Evolutionary conservation across 2,888 invertebrate genomes (phyloP).

Genomic region (Metellina segmentata): DNA sequence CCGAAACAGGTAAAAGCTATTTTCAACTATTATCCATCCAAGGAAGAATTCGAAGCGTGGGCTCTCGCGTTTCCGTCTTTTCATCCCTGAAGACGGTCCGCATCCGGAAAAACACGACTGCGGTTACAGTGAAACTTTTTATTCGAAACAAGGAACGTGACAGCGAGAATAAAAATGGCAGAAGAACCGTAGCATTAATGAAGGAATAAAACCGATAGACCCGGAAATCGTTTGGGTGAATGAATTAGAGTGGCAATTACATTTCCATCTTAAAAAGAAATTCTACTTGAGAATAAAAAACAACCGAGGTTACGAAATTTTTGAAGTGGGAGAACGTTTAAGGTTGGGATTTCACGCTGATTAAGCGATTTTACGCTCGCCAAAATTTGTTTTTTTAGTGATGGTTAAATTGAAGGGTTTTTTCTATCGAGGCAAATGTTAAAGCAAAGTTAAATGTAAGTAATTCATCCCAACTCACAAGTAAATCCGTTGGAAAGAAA

Average conservation of each 20-base stretch:
- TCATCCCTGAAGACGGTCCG: neutral
- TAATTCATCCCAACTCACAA: neutral
- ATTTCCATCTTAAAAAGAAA: neutral
- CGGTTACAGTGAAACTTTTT: neutral
- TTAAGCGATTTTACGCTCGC: neutral
- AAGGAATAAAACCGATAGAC: neutral
- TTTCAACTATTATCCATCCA: constrained; percentile 6
- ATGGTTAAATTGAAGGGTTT: neutral
- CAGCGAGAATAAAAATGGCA: neutral
- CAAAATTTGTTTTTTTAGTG: neutral
- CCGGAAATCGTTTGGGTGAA: neutral
- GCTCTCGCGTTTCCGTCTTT: neutral
- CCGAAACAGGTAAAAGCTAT: constrained; percentile 35
- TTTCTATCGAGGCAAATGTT: neutral
- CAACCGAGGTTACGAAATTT: no score
- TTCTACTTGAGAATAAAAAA: neutral
- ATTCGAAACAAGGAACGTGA: neutral
- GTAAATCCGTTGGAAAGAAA: neutral
- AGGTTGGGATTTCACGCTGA: neutral
- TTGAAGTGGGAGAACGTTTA: neutral
- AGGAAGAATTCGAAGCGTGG: neutral
- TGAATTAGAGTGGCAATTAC: neutral
- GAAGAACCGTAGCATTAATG: neutral
- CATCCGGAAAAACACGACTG: neutral
- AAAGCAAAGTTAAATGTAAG: neutral